Evolutionary conservation across 2,113 vertebrate genomes (phyloP).

Genomic region (Fregata magnificens): DNA sequence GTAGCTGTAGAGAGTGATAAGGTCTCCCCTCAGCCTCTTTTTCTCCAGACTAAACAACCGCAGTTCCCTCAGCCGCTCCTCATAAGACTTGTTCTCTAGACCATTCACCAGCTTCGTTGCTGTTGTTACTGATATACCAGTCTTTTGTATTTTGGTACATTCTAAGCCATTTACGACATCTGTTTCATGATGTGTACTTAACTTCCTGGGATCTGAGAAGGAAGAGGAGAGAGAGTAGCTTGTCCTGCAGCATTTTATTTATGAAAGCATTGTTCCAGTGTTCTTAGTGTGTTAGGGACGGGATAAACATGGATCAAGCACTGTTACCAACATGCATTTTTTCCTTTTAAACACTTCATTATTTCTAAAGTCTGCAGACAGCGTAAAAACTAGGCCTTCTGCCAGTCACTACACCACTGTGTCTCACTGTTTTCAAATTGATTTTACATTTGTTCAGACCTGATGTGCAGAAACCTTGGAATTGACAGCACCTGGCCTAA

Average conservation of each 20-base stretch:
- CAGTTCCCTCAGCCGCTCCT: neutral
- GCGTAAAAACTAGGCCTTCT: neutral
- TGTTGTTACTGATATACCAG: neutral
- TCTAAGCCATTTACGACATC: neutral
- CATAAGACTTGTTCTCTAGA: neutral
- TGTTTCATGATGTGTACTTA: neutral
- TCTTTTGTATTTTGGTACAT: neutral
- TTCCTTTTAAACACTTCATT: neutral
- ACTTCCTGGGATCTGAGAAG: neutral
- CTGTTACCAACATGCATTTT: neutral
- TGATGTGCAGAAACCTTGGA: neutral
- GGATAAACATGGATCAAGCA: neutral
- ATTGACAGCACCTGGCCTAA: neutral
- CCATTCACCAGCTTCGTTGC: neutral
- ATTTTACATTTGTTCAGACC: neutral
- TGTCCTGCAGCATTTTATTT: neutral
- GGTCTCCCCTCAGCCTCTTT: neutral
- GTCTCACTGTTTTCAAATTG: neutral
- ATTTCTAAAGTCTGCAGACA: neutral
- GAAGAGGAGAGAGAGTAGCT: neutral
- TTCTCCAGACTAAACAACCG: neutral
- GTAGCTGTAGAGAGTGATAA: neutral
- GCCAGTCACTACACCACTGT: neutral
- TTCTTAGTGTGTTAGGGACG: neutral
- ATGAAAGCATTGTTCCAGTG: neutral